Base-by-base conservation (phyloP, 2,888 invertebrate genomes). In the Agrypnus murinus region DNA sequence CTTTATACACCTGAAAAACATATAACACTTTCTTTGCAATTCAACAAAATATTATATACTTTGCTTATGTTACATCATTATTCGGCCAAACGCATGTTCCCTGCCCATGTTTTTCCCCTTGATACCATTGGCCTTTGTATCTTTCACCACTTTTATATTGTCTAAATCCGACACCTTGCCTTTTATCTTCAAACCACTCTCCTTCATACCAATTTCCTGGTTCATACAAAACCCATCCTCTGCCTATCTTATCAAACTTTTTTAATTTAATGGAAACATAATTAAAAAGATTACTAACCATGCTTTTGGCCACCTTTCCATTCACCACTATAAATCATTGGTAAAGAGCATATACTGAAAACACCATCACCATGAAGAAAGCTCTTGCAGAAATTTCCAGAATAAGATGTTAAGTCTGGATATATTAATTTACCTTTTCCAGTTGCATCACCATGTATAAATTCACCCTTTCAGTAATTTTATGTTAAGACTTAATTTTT, bases 11-110 rank as follows among this genome's bases (percentile, higher is more conserved):
- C 90, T 90, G 75, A 40, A 83, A 80, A 53, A 66, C 58, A 65
- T n/a, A n/a, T n/a, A n/a, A 25, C 45, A 12, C n/a, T 45, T 45
- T 45, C n/a, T 5, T 45, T 6, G 14, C 5, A 45, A 45, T 5
- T 10, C 12, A 45, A 12, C 5, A 45, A n/a, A 45, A 45, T 45
- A n/a, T 5, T 8, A 8, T 45, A 12, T 12, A 45, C 5, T 9
- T 36, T 0, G 25, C 5, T 25, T 25, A 25, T 25, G 86, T 86
- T 81, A 90, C 89, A 78, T 90, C 90, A 65, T 87, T 87, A 81
- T 91, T 90, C 0, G 87, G 84, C 89, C 90, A 90, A 75, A 88
- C 85, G 88, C 90, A 89, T 17, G 87, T 82, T 36, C 91, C 91
- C 70, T 84, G 83, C n/a, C 91, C 91, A 78, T 89, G 85, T 73